These are phyloP conservation scores for Malachius bipustulatus DNA, from an alignment of 2,888 invertebrate species.

Conservation along the genomic window DNA sequence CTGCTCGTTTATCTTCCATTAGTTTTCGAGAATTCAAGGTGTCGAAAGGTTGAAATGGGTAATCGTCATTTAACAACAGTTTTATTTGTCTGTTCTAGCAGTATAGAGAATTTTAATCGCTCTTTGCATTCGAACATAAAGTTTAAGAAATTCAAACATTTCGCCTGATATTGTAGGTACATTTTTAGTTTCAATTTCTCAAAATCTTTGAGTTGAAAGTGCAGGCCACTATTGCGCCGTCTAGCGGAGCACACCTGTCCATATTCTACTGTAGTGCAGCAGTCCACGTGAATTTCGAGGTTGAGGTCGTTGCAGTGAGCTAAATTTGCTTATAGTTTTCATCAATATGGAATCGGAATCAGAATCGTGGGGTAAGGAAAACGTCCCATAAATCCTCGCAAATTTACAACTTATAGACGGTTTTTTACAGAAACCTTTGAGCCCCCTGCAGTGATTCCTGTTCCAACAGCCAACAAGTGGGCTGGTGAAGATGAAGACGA, in stretches of 20 bases:
- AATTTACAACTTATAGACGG: not conserved
- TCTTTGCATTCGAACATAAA: conserved; percentile 18
- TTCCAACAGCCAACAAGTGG: conserved; percentile 57
- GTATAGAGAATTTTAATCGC: not conserved
- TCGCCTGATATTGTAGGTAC: conserved; percentile 24
- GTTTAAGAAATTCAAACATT: conserved; percentile 23
- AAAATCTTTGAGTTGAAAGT: not conserved
- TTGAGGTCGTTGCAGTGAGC: conserved; percentile 22
- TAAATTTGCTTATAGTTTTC: conserved; percentile 18
- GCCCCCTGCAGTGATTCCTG: conserved; percentile 47
- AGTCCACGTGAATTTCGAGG: conserved; percentile 31
- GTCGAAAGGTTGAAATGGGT: too few species aligned
- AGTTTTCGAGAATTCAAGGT: too few species aligned
- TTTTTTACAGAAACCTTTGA: conserved; percentile 66
- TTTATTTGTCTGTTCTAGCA: not conserved
- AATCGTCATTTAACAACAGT: not conserved
- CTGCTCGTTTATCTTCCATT: too few species aligned
- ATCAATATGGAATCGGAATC: conserved; percentile 37
- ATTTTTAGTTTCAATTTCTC: conserved; percentile 10
- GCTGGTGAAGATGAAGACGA: conserved; percentile 84
- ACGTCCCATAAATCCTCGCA: not conserved
- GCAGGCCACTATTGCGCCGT: conserved; percentile 19
- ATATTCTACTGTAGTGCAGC: conserved; percentile 14
- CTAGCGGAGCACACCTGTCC: conserved; percentile 20
- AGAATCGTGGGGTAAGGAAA: conserved; percentile 16